Base-by-base conservation (phyloP, 2,888 invertebrate genomes). In the Tribolium freemani region DNA sequence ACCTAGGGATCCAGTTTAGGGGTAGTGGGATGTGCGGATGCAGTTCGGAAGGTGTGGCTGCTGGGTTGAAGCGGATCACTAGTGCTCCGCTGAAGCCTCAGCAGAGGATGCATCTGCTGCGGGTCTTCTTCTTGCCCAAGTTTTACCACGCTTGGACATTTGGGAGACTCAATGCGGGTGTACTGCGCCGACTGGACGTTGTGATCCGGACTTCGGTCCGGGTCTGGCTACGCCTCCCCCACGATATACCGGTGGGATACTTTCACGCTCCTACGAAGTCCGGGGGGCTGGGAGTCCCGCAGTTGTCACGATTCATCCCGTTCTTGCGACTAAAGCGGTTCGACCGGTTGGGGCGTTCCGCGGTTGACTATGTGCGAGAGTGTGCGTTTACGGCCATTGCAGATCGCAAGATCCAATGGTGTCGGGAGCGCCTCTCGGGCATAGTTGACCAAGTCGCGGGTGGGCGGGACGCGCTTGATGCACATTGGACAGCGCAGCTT, bases 61-160 rank as follows among this genome's bases (percentile, higher is more conserved):
- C 10, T 11, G 16, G 44, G 10, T n/a, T 58, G 11, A 6, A 5
- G 9, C 2, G 21, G 21, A 13, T 45, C n/a, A 13, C 21, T 44
- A n/a, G 45, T 9, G 58, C 58, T 45, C 58, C 58, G 5, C 21
- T 45, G 1, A 58, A 58, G 10, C 45, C 58, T 5, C 58, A 58
- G 16, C 58, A 58, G n/a, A 16, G 45, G 1, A 58, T 45, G 58
- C 44, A 58, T n/a, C 11, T 38, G 16, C 38, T 57, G 31, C 5
- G 57, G n/a, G 11, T 11, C 9, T 57, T 10, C 16, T 31, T 38
- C 6, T 16, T 57, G 38, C 57, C 57, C 31, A 30, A 21, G 56
- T 57, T 30, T 13, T 57, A 11, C 44, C 57, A 57, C 38, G 57
- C 57, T n/a, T 57, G 57, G 57, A 30, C 11, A 16, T 16, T 16